phyloP scores from a whole-genome alignment of 2,888 invertebrate genomes.

The Diplolepis rosae region DNA sequence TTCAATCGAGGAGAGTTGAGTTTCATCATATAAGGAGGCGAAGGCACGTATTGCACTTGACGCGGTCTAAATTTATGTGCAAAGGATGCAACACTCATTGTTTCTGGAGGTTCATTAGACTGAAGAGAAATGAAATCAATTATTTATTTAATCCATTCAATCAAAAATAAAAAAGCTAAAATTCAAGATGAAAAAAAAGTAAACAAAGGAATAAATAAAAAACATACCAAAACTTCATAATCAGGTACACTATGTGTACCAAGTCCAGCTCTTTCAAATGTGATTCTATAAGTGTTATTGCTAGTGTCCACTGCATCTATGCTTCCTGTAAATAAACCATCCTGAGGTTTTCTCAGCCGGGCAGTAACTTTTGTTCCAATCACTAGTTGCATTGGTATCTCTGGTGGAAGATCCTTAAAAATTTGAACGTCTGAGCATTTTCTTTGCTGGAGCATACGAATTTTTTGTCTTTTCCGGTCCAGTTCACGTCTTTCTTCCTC shows the following conservation, averaged over 20 bases:
- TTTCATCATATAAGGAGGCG: conserved; percentile 69
- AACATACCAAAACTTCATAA: conserved; percentile 87
- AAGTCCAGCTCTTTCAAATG: conserved; percentile 92
- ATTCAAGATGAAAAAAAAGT: conserved; percentile 20
- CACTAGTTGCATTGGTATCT: conserved; percentile 95
- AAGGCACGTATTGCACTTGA: conserved; percentile 76
- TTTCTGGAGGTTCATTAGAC: conserved; percentile 93
- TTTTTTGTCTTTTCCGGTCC: conserved; percentile 92
- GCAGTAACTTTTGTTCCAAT: conserved; percentile 96
- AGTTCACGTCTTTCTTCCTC: conserved; percentile 94
- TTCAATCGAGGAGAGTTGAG: conserved; percentile 72
- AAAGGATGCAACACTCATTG: conserved; percentile 89
- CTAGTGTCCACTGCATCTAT: conserved; percentile 97
- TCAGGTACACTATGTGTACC: conserved; percentile 98
- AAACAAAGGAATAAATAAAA: conserved; percentile 1
- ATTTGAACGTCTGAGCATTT: conserved; percentile 85
- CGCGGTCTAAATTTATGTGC: conserved; percentile 86
- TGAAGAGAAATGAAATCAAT: conserved; percentile 58
- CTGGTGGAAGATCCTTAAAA: conserved; percentile 92
- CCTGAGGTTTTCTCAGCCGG: conserved; percentile 91
- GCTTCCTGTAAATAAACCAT: conserved; percentile 94
- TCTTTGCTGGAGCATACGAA: conserved; percentile 93
- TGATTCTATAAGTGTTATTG: conserved; percentile 94
- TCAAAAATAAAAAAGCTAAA: background rate
- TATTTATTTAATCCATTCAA: conserved; percentile 9